phyloP scores from a whole-genome alignment of 2,797 vertebrate species.

The Champsocephalus gunnari region DNA sequence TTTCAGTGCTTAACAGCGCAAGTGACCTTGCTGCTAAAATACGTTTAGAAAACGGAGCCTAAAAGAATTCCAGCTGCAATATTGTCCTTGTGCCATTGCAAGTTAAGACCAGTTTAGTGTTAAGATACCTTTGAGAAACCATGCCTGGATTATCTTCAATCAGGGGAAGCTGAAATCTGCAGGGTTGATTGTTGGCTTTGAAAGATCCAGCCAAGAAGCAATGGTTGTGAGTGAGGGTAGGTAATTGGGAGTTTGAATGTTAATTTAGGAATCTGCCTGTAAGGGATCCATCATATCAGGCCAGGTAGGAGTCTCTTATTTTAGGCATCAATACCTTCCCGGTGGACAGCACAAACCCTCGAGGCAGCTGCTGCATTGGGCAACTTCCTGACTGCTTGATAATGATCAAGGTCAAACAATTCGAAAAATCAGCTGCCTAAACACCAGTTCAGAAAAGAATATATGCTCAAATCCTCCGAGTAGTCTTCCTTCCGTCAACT shows the following conservation, averaged over 20 bases:
- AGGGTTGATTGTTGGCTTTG: constrained; percentile 49
- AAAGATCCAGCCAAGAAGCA: constrained; percentile 64
- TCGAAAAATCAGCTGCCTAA: constrained; percentile 52
- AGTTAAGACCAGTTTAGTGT: constrained; percentile 72
- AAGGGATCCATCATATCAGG: constrained; percentile 60
- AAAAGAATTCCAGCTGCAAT: constrained; percentile 58
- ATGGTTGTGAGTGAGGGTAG: constrained; percentile 56
- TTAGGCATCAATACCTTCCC: constrained; percentile 65
- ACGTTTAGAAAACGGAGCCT: constrained; percentile 44
- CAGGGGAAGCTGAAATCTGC: constrained; percentile 68
- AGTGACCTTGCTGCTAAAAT: constrained; percentile 59
- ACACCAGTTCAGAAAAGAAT: constrained; percentile 57
- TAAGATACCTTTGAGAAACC: constrained; percentile 68
- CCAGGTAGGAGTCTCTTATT: constrained; percentile 57
- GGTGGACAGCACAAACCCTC: constrained; percentile 71
- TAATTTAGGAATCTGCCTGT: constrained; percentile 57
- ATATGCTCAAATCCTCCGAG: constrained; percentile 45
- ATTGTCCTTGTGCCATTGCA: constrained; percentile 45
- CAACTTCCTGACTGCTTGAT: constrained; percentile 65
- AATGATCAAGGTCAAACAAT: constrained; percentile 58
- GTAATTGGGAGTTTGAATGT: constrained; percentile 38
- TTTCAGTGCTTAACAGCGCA: constrained; percentile 43
- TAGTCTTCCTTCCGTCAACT: constrained; percentile 47
- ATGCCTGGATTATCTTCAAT: constrained; percentile 59
- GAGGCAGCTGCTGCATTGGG: constrained; percentile 61